Percentiles rank a stretch among this genome's conserved stretches.
Conservation (phyloP, 2,797 vertebrate genomes). For the Hyperoplus lanceolatus region DNA sequence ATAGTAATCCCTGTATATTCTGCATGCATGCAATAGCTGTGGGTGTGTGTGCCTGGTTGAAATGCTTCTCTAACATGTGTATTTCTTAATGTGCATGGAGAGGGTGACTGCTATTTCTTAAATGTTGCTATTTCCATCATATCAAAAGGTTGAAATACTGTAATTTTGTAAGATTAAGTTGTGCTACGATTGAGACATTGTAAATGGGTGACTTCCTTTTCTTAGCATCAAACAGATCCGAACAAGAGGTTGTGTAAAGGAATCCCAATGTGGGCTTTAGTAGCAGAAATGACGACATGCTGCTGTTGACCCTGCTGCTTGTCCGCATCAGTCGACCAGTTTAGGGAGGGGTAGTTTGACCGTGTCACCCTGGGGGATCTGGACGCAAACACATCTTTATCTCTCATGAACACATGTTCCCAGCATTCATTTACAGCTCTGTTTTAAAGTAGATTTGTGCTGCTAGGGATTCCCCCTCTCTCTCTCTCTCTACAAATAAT, state of each 20-base stretch:
- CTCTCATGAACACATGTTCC: conserved; percentile 73
- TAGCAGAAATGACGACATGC: conserved; percentile 1
- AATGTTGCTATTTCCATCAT: background rate
- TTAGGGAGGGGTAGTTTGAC: conserved; percentile 69
- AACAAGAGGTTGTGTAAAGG: background rate
- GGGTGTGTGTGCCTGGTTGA: background rate
- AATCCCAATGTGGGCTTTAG: background rate
- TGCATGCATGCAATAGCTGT: conserved; percentile 1
- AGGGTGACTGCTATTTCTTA: background rate
- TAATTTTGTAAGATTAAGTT: background rate
- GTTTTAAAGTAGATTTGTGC: conserved; percentile 2
- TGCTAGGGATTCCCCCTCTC: conserved; percentile 49
- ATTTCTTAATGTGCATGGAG: background rate
- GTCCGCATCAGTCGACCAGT: conserved; percentile 3
- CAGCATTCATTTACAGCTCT: conserved; percentile 35
- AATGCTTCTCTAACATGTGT: background rate
- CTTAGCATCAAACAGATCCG: background rate
- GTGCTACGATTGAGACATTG: background rate
- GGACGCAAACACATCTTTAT: conserved; percentile 74
- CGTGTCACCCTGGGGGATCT: conserved; percentile 53
- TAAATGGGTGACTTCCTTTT: background rate
- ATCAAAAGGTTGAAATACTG: background rate
- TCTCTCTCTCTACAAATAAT: background rate
- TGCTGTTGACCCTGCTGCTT: background rate
- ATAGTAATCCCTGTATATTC: background rate